These are phyloP conservation scores for Turritopsis dohrnii DNA, from an alignment of 30 jellyfish, hydroid and myxozoan genomes.

Conservation along the genomic window DNA sequence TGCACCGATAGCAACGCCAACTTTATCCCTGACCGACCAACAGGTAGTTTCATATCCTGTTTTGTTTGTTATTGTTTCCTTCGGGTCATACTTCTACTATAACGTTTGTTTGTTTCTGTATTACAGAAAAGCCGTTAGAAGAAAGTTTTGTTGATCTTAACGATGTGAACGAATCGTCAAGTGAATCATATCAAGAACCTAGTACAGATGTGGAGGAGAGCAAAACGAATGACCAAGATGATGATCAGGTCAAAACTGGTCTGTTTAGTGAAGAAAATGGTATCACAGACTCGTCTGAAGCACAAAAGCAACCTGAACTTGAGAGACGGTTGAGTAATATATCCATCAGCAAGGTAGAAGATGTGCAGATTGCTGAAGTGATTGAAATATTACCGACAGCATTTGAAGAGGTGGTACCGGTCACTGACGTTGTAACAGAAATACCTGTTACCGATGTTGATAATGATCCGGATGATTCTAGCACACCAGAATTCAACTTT, in stretches of 20 bases:
- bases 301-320: neutral
- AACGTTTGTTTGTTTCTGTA: no score
- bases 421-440: constrained; percentile 13
- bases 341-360: constrained; percentile 1
- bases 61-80: no score
- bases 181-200: neutral
- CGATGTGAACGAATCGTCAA: neutral
- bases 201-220: constrained; percentile 1
- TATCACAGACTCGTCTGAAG: neutral
- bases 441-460: neutral
- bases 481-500: constrained; percentile 10
- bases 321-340: constrained; percentile 11
- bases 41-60: neutral
- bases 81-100: no score
- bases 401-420: constrained; percentile 27
- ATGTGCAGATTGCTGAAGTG: constrained; percentile 13
- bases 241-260: constrained; percentile 2
- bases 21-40: neutral
- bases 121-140: neutral
- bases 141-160: neutral
- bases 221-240: neutral
- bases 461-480: neutral
- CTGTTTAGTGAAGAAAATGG: neutral
- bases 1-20: constrained; percentile 1
- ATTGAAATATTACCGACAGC: constrained; percentile 29